These are phyloP conservation scores for Lepidothrix coronata DNA, from an alignment of 2,113 vertebrate species.

Conservation along the genomic window DNA sequence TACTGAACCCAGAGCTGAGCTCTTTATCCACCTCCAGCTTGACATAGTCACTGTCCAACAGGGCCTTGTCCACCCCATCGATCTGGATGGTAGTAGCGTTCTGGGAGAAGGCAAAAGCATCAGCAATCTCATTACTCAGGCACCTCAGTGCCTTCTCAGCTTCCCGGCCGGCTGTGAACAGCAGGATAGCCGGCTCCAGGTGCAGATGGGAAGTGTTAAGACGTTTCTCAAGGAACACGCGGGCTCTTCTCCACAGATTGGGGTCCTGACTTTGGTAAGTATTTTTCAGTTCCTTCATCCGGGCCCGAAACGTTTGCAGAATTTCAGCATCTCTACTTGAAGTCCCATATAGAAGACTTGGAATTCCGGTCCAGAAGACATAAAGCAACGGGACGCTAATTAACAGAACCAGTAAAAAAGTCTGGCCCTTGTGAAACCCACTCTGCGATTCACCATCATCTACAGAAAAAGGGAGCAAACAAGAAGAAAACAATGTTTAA, in stretches of 20 bases:
- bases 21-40: constrained; percentile 84
- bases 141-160: constrained; percentile 83
- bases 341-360: not conserved
- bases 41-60: constrained; percentile 80
- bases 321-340: constrained; percentile 25
- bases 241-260: constrained; percentile 84
- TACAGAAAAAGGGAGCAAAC: not conserved
- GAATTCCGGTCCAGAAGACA: not conserved
- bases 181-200: constrained; percentile 85
- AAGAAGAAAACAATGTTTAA: not conserved
- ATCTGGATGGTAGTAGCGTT: constrained; percentile 81
- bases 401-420: not conserved
- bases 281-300: constrained; percentile 71
- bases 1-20: constrained; percentile 79
- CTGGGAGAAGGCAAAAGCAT: constrained; percentile 78
- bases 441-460: not conserved
- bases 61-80: constrained; percentile 74
- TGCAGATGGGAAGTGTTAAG: constrained; percentile 73
- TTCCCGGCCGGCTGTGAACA: constrained; percentile 82
- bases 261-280: constrained; percentile 82
- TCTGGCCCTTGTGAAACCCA: not conserved
- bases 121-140: constrained; percentile 81
- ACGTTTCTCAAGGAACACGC: constrained; percentile 77
- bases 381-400: not conserved
- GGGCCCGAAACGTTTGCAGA: constrained; percentile 64